Evolutionary conservation across 2,888 invertebrate genomes (phyloP).

Genomic region (Heliconius hortense): DNA sequence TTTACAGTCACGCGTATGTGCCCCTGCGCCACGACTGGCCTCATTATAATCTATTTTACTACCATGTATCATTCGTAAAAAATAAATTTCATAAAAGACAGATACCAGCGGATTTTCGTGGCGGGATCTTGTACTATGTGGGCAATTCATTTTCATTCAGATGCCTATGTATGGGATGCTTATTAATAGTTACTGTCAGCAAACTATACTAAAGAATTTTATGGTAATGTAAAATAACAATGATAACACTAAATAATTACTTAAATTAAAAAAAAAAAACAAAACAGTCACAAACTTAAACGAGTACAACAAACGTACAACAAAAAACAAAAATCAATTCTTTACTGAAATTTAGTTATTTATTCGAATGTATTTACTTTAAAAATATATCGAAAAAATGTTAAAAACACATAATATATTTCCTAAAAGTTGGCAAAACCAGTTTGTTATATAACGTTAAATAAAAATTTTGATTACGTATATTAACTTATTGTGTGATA

Average conservation of each 20-base stretch:
- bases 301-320: neutral
- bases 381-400: neutral
- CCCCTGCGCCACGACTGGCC: too few species aligned
- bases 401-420: neutral
- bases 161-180: too few species aligned
- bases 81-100: too few species aligned
- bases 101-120: too few species aligned
- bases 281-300: neutral
- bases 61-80: too few species aligned
- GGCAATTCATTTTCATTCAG: too few species aligned
- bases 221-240: neutral
- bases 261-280: neutral
- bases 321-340: neutral
- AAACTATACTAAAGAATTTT: too few species aligned
- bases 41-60: too few species aligned
- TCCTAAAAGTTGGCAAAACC: constrained; percentile 6
- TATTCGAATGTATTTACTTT: neutral
- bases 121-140: too few species aligned
- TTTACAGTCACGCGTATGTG: too few species aligned
- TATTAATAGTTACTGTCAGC: too few species aligned
- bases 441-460: constrained; percentile 6
- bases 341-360: constrained; percentile 10
- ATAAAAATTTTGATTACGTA: neutral
- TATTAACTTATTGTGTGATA: constrained; percentile 1
- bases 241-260: neutral